Evolutionary conservation across 2,113 vertebrate species (phyloP).

Genomic region (Cnemophilus loriae): DNA sequence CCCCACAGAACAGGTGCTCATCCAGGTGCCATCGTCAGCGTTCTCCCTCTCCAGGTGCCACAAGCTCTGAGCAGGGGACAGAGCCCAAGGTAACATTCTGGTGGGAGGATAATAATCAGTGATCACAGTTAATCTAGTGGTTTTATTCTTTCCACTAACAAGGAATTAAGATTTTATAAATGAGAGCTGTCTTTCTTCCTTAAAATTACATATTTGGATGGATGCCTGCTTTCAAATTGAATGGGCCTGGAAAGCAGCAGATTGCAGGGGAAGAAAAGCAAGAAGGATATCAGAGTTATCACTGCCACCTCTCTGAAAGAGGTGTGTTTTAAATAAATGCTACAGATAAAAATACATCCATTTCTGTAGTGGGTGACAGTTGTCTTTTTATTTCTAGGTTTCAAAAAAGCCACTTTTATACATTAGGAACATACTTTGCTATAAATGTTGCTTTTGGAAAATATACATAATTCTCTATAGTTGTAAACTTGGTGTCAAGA

Average conservation of each 20-base stretch:
- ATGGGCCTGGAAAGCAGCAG: background rate
- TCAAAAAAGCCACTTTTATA: conserved; percentile 10
- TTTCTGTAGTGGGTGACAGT: background rate
- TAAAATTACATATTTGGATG: background rate
- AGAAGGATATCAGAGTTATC: background rate
- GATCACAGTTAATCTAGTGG: background rate
- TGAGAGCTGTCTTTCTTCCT: background rate
- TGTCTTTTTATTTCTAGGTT: background rate
- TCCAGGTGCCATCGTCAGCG: background rate
- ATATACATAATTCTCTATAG: background rate
- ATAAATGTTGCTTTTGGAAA: background rate
- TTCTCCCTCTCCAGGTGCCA: background rate
- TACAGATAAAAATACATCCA: background rate
- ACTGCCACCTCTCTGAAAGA: background rate
- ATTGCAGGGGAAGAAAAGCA: background rate
- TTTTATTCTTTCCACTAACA: background rate
- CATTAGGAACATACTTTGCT: background rate
- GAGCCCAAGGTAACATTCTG: background rate
- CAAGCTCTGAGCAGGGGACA: background rate
- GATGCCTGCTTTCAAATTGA: background rate
- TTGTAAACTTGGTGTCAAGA: background rate
- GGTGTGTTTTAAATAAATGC: background rate
- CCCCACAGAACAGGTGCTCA: background rate
- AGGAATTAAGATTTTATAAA: background rate
- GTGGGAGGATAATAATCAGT: background rate